phyloP scores from a whole-genome alignment of 2,888 invertebrate genomes.

The Dryadula phaetusa region DNA sequence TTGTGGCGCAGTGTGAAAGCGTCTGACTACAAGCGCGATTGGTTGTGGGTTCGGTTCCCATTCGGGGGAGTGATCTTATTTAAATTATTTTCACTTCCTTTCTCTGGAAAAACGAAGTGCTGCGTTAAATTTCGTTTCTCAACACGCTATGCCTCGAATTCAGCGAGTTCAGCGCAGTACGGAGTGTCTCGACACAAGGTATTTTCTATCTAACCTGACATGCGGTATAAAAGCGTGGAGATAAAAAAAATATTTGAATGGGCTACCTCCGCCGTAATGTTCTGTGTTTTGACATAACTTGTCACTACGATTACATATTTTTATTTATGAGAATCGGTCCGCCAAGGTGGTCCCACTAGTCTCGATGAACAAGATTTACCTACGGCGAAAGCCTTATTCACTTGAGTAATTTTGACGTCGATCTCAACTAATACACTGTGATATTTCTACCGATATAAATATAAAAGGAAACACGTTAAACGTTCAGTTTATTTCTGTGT shows the following conservation, averaged over 20 bases:
- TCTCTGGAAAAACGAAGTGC: too few species aligned
- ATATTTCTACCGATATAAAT: slow-evolving; percentile 1
- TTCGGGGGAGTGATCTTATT: too few species aligned
- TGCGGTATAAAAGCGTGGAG: too few species aligned
- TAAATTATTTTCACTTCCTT: too few species aligned
- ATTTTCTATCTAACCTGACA: too few species aligned
- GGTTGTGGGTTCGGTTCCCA: too few species aligned
- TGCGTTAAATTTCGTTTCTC: too few species aligned
- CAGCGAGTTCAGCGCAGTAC: too few species aligned
- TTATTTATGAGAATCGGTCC: slow-evolving; percentile 5
- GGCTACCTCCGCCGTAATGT: not conserved
- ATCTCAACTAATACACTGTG: slow-evolving; percentile 27
- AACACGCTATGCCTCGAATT: too few species aligned
- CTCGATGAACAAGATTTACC: slow-evolving; percentile 21
- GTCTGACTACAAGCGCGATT: too few species aligned
- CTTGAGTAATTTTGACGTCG: slow-evolving; percentile 14
- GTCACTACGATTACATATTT: slow-evolving; percentile 6
- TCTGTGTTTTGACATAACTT: not conserved
- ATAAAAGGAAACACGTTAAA: slow-evolving; percentile 16
- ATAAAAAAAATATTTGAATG: slow-evolving; percentile 1
- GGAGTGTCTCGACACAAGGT: too few species aligned
- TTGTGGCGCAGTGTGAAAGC: too few species aligned
- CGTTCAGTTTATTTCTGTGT: not conserved
- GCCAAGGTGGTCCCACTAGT: slow-evolving; percentile 14
- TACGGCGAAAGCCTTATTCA: slow-evolving; percentile 15